These are phyloP conservation scores for Limnephilus rhombicus DNA, from an alignment of 2,888 invertebrate species.

Conservation along the genomic window DNA sequence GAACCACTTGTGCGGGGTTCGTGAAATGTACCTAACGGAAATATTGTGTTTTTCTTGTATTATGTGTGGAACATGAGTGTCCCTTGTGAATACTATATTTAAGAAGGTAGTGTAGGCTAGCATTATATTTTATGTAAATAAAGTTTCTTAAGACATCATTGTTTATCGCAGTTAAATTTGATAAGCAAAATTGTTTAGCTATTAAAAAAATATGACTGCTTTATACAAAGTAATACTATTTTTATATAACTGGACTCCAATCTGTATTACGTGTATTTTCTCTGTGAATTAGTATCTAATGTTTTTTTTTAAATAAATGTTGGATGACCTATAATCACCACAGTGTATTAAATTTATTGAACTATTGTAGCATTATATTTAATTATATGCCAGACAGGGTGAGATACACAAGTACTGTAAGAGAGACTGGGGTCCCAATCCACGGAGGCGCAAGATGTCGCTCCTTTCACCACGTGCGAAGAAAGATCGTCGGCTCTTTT, in stretches of 20 bases:
- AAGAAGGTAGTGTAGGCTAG: background rate
- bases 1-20: background rate
- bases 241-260: background rate
- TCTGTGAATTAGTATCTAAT: background rate
- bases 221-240: constrained; percentile 7
- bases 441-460: no score
- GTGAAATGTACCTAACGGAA: background rate
- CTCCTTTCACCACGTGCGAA: no score
- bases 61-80: background rate
- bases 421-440: no score
- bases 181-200: background rate
- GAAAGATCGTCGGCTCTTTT: no score
- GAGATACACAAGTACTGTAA: no score
- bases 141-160: background rate
- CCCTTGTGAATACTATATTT: background rate
- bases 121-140: background rate
- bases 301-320: background rate
- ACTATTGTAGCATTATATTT: background rate
- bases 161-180: background rate
- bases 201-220: background rate
- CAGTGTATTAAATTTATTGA: background rate
- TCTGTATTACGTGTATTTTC: background rate
- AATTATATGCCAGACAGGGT: no score
- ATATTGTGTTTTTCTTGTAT: background rate
- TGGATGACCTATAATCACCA: background rate